phyloP scores from a whole-genome alignment of 2,888 invertebrate species.

The Hypselothyrea guttata region DNA sequence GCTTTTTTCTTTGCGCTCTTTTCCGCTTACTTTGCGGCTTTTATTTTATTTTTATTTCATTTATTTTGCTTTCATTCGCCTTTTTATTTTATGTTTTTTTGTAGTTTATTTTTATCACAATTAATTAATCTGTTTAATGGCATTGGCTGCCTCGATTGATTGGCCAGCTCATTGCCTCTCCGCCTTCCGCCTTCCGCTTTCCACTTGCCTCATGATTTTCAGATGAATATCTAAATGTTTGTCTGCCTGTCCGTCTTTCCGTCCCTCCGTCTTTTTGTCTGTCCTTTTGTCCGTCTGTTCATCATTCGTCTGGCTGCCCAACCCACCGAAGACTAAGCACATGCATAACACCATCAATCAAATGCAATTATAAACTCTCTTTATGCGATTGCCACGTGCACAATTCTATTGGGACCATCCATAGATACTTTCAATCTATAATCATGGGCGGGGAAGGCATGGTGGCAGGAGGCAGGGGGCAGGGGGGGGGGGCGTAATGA shows the following conservation, averaged over 20 bases:
- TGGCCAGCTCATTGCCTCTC: constrained; percentile 45
- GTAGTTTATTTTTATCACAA: constrained; percentile 60
- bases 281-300: background rate
- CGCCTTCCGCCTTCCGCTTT: too few relatives aligned
- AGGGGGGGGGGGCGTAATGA: constrained; percentile 8
- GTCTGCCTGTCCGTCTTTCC: background rate
- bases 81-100: constrained; percentile 9
- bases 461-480: too few relatives aligned
- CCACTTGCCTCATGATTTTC: background rate
- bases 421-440: background rate
- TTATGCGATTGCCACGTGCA: constrained; percentile 31
- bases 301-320: background rate
- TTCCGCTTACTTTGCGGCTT: too few relatives aligned
- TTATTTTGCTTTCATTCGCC: constrained; percentile 11
- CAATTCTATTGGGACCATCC: constrained; percentile 11
- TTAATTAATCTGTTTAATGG: constrained; percentile 74
- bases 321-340: constrained; percentile 24
- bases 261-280: constrained; percentile 7
- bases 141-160: constrained; percentile 50
- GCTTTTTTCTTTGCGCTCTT: too few relatives aligned
- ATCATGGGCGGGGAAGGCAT: too few relatives aligned
- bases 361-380: constrained; percentile 67
- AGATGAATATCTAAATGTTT: constrained; percentile 4
- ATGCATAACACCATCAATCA: constrained; percentile 72
- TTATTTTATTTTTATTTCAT: constrained; percentile 9